Evolutionary conservation across 1,140 invertebrate species (phyloP), one percentile per base, ranked within the genome.

Genomic region (Wasmannia auropunctata): DNA sequence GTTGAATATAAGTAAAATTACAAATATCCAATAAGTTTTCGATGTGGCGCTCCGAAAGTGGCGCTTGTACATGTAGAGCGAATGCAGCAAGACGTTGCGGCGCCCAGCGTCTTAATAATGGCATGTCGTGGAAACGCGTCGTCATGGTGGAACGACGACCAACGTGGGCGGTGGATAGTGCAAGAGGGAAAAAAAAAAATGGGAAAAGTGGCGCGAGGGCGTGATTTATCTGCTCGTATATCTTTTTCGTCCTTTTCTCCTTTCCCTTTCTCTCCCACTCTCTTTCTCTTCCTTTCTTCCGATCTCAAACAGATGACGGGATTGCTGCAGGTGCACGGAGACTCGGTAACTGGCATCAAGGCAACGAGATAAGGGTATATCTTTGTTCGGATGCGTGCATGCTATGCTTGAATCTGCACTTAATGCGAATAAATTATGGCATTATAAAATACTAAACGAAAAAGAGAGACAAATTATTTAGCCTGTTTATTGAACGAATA

Each of bases 161-260:
- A 69, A 65, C 60, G 67, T 46, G 63, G 75, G 70, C 62, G 63
- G 65, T 16, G n/a, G 72, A 49, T 51, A 25, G 28, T 56, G 77
- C 58, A 46, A 87, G 74, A 85, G 56, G 63, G 76, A 79, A 77
- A 81, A 79, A 75, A 70, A 81, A 85, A 79, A 79, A 75, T 60
- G 54, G 51, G 70, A 76, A 81, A 85, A 87, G 75, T 62, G 58
- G 58, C 69, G 63, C 70, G 81, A 85, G 40, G 63, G 70, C 76
- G 85, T 91, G 90, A 91, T 91, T 91, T 91, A 91, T 89, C 86
- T 89, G 85, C 58, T 75, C 85, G 80, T 88, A 60, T 86, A 85
- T 87, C 75, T 75, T 28, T 87, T 58, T 86, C 28, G 34, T 49
- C 31, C 70, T 67, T 84, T 58, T 67, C 37, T 74, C 65, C 54